Evolutionary conservation across 2,113 vertebrate species (phyloP).

Genomic region (Dryoscopus gambensis): DNA sequence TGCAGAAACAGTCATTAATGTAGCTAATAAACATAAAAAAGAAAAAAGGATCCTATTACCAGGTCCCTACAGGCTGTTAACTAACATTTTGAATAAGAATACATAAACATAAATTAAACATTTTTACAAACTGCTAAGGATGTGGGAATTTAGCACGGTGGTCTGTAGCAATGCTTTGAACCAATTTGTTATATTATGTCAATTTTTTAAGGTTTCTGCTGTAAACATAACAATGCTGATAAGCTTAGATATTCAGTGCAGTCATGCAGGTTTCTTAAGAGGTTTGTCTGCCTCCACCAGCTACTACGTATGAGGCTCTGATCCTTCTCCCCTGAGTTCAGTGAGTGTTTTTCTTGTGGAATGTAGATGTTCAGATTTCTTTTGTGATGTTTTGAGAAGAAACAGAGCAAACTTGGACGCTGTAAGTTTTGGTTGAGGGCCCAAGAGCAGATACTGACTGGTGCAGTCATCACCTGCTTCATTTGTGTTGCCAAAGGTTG

Average conservation of each 20-base stretch:
- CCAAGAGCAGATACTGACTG: not conserved
- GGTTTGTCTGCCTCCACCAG: not conserved
- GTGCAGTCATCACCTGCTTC: not conserved
- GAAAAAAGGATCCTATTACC: conserved; percentile 80
- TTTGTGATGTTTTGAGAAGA: not conserved
- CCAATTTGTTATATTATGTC: conserved; percentile 55
- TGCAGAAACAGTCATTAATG: conserved; percentile 85
- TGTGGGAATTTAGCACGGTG: conserved; percentile 72
- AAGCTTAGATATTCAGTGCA: not conserved
- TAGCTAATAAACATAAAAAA: conserved; percentile 87
- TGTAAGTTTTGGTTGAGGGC: not conserved
- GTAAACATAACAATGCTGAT: not conserved
- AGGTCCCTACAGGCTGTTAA: conserved; percentile 80
- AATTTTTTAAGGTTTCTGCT: conserved; percentile 33
- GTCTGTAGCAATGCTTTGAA: conserved; percentile 65
- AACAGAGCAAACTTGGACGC: not conserved
- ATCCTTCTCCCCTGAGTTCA: not conserved
- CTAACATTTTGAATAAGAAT: conserved; percentile 82
- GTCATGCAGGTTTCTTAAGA: not conserved
- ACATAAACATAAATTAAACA: conserved; percentile 83
- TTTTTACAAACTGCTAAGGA: conserved; percentile 78
- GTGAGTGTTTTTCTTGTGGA: not conserved
- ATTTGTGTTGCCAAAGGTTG: not conserved
- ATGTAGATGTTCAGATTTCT: not conserved
- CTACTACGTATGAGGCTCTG: not conserved